These are phyloP conservation scores for Yponomeuta cagnagella DNA, from an alignment of 2,888 invertebrate genomes.

Conservation along the genomic window DNA sequence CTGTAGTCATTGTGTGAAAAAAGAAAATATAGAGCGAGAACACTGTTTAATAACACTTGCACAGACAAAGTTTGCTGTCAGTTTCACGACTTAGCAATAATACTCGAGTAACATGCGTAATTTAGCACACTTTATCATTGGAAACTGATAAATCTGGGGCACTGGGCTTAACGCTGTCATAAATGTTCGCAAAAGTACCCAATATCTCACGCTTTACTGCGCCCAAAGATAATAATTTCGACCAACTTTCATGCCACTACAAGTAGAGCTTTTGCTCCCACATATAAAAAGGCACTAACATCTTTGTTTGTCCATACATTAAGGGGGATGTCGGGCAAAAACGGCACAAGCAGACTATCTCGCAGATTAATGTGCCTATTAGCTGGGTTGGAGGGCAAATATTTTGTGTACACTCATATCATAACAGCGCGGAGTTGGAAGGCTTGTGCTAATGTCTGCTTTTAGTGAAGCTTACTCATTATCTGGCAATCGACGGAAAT, in stretches of 20 bases:
- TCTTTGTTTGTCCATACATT: slow-evolving; percentile 12
- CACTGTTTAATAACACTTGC: too few species aligned
- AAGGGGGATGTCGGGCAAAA: slow-evolving; percentile 11
- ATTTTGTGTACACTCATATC: slow-evolving; percentile 3
- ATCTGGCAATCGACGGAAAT: too few species aligned
- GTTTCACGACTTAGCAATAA: too few species aligned
- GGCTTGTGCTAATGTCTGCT: neutral
- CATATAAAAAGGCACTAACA: neutral
- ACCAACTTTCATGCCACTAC: neutral
- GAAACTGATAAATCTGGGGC: neutral
- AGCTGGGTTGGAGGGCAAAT: slow-evolving; percentile 7
- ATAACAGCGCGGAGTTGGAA: neutral
- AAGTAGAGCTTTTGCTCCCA: neutral
- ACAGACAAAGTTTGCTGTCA: too few species aligned
- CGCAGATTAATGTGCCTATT: slow-evolving; percentile 14
- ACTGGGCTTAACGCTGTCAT: neutral
- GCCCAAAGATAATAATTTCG: neutral
- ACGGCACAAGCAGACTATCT: slow-evolving; percentile 9
- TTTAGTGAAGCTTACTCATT: neutral
- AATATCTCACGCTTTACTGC: neutral
- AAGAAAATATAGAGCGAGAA: too few species aligned
- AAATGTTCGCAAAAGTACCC: neutral
- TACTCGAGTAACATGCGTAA: too few species aligned
- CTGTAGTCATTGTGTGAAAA: too few species aligned
- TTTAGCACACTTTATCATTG: too few species aligned